These are phyloP conservation scores for Echinarachnius parma DNA, from an alignment of 53 echinoderm and acorn worm species.

Conservation along the genomic window DNA sequence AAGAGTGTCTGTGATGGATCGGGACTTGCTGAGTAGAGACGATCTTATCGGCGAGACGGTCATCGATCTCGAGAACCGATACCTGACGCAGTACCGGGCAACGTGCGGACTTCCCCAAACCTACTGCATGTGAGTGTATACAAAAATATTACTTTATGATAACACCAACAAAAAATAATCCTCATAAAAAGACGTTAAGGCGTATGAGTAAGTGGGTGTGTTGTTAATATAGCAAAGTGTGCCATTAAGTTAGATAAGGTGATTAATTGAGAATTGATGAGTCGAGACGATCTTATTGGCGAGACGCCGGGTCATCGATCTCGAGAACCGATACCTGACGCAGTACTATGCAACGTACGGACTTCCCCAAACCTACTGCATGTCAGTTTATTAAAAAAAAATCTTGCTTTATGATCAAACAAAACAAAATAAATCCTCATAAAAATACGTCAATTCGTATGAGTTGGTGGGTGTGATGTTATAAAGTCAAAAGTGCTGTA, in stretches of 20 bases:
- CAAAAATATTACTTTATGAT: no score
- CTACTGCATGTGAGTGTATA: slow-evolving; percentile 74
- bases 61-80: slow-evolving; percentile 95
- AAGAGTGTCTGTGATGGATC: slow-evolving; percentile 74
- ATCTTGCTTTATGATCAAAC: no score
- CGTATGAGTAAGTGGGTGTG: no score
- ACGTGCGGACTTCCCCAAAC: slow-evolving; percentile 81
- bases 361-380: slow-evolving; percentile 69
- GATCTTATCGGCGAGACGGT: slow-evolving; percentile 92
- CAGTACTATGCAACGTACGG: slow-evolving; percentile 90
- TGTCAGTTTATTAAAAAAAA: no score
- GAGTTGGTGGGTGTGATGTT: no score
- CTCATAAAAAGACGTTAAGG: no score
- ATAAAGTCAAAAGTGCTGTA: no score
- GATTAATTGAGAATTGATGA: slow-evolving; percentile 84
- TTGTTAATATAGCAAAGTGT: no score
- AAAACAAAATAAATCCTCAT: no score
- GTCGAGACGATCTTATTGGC: slow-evolving; percentile 93
- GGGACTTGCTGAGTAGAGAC: slow-evolving; percentile 84
- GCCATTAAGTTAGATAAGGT: no score
- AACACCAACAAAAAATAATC: no score
- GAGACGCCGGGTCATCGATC: slow-evolving; percentile 88
- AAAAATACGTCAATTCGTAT: no score
- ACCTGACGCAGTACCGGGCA: slow-evolving; percentile 80
- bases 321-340: slow-evolving; percentile 90